Percentiles rank a stretch among this genome's conserved stretches.
phyloP scores from a whole-genome alignment of 2,113 vertebrate species.

The Gracilinanus agilis region DNA sequence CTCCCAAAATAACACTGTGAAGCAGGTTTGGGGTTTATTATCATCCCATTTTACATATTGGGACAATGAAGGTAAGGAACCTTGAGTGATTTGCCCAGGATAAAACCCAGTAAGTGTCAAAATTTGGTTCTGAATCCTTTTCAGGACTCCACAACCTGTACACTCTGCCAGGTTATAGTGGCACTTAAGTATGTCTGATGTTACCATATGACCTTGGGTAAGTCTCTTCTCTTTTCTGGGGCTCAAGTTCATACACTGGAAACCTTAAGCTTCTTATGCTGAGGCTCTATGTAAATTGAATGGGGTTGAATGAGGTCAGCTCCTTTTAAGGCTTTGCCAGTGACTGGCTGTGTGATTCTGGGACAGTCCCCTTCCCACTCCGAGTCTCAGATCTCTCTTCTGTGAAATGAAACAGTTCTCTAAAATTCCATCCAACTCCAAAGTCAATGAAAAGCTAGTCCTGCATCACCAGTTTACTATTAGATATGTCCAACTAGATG shows the following conservation, averaged over 20 bases:
- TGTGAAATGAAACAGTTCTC: neutral
- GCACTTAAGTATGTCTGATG: neutral
- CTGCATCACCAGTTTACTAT: neutral
- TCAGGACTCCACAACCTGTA: neutral
- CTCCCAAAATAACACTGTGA: neutral
- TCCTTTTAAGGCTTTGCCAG: neutral
- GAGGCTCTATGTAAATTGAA: neutral
- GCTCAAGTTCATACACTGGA: neutral
- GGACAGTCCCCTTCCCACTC: neutral
- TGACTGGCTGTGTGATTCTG: neutral
- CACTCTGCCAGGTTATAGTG: neutral
- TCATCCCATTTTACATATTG: neutral
- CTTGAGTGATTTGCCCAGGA: neutral
- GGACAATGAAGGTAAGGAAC: neutral
- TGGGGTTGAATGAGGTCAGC: neutral
- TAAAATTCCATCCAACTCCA: neutral
- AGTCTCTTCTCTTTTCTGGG: neutral
- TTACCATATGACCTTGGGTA: neutral
- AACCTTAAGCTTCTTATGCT: neutral
- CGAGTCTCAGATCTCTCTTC: neutral
- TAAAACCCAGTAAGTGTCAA: neutral
- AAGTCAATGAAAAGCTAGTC: neutral
- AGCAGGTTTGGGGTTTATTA: neutral
- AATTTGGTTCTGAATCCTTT: neutral
- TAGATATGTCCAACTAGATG: too few species aligned